Percentiles rank a stretch among this genome's conserved stretches.
These are phyloP conservation scores for Altica lythri DNA, from an alignment of 2,888 invertebrate genomes.

Conservation along the genomic window DNA sequence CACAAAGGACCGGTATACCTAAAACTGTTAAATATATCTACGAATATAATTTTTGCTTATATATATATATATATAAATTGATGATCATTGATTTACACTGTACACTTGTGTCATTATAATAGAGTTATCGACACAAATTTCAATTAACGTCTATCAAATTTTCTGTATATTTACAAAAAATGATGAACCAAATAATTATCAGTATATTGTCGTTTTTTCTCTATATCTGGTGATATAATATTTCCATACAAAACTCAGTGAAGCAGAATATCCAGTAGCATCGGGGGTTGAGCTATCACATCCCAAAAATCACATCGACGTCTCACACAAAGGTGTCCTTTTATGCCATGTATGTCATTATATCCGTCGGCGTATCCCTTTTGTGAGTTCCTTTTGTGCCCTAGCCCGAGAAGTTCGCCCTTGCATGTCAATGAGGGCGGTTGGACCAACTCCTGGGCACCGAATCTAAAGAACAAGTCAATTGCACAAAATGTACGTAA, in stretches of 20 bases:
- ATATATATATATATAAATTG: no score
- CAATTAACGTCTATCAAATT: no score
- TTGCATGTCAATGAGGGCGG: conserved; percentile 57
- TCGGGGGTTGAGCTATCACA: conserved; percentile 28
- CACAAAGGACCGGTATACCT: no score
- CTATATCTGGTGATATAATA: conserved; percentile 25
- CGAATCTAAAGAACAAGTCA: neutral
- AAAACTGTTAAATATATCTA: no score
- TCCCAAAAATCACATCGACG: conserved; percentile 50
- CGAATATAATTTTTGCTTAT: no score
- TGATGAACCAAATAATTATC: no score
- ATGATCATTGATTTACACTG: no score
- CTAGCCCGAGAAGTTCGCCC: conserved; percentile 52
- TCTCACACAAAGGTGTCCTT: conserved; percentile 52
- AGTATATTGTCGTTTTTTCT: conserved; percentile 17
- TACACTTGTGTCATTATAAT: neutral
- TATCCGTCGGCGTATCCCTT: conserved; percentile 52
- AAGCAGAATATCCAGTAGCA: conserved; percentile 30
- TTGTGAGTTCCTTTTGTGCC: conserved; percentile 54
- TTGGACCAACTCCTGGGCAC: conserved; percentile 37
- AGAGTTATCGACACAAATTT: no score
- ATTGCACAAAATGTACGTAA: conserved; percentile 16
- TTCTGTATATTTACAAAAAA: no score
- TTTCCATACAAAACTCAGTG: conserved; percentile 32
- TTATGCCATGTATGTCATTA: conserved; percentile 53